These are phyloP conservation scores for Coccyzus lansbergi DNA, from an alignment of 2,797 vertebrate species.

Conservation along the genomic window DNA sequence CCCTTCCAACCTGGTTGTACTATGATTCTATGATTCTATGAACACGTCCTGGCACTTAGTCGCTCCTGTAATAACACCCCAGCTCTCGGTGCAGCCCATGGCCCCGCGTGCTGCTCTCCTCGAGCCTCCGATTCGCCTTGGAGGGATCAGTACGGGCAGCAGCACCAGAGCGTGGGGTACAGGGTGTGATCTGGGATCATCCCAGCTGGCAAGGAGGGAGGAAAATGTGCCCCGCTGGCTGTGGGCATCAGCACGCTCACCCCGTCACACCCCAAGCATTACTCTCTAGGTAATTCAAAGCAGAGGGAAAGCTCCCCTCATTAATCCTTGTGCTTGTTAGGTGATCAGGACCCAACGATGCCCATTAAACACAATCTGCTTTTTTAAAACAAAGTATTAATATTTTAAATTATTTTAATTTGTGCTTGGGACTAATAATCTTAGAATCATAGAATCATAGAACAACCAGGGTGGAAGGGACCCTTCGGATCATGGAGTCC, in stretches of 20 bases:
- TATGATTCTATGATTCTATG: no score
- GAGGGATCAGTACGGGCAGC: background rate
- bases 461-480: no score
- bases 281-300: rapidly evolving
- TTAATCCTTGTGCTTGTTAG: background rate
- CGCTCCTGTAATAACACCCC: rapidly evolving
- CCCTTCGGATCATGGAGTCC: no score
- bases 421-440: constrained; percentile 23
- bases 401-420: constrained; percentile 49
- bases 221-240: background rate
- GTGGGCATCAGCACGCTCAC: background rate
- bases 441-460: no score
- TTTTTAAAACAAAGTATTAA: background rate
- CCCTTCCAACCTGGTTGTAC: no score
- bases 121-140: rapidly evolving
- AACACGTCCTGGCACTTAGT: rapidly evolving
- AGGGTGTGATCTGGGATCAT: background rate
- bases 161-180: rapidly evolving
- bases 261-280: background rate
- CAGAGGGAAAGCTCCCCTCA: background rate
- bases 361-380: background rate
- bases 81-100: background rate
- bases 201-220: background rate
- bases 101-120: background rate
- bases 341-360: background rate